Percentiles rank a stretch among this genome's conserved stretches.
These are phyloP conservation scores for Lagopus muta DNA, from an alignment of 2,113 vertebrate genomes.

Conservation along the genomic window DNA sequence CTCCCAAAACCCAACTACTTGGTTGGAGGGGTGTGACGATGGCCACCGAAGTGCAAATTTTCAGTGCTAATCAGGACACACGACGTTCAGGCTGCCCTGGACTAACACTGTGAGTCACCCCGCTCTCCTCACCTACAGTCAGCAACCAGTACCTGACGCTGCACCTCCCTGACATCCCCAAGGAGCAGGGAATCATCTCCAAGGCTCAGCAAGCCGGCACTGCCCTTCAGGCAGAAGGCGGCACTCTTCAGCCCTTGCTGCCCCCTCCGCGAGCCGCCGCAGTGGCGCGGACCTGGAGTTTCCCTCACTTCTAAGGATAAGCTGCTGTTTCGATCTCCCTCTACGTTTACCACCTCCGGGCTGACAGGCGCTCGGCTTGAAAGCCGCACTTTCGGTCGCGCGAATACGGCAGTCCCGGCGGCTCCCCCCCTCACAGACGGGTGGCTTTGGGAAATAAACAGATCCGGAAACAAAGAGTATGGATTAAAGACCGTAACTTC, in stretches of 20 bases:
- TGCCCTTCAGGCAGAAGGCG: too few relatives aligned
- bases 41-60: not conserved
- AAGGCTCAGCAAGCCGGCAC: too few relatives aligned
- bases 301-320: not conserved
- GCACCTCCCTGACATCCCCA: not conserved
- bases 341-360: not conserved
- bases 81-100: not conserved
- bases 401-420: not conserved
- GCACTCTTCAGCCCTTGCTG: too few relatives aligned
- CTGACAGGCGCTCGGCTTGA: not conserved
- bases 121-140: not conserved
- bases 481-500: not conserved
- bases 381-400: constrained; percentile 16
- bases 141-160: constrained; percentile 12
- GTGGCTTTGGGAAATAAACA: not conserved
- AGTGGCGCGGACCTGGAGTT: too few relatives aligned
- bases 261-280: too few relatives aligned
- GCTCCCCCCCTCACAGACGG: not conserved
- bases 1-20: not conserved
- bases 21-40: not conserved
- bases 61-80: not conserved
- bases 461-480: not conserved
- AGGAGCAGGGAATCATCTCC: too few relatives aligned
- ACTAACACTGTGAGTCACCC: not conserved
- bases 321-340: not conserved